Evolutionary conservation across 2,797 vertebrate species (phyloP), one percentile per base, ranked within the genome.

Genomic region (Chelidonichthys spinosus): DNA sequence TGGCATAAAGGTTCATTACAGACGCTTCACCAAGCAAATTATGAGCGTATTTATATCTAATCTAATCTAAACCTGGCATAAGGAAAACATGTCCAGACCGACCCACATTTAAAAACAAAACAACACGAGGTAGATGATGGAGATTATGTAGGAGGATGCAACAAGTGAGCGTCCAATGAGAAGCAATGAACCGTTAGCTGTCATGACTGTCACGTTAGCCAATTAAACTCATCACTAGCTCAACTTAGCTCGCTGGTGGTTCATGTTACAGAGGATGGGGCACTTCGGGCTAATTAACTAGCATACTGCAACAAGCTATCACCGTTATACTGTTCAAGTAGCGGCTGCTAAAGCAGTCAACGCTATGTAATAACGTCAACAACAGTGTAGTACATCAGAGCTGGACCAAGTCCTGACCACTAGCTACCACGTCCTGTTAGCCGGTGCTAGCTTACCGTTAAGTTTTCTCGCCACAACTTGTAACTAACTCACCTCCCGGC

Each of bases 401-500:
- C 7, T 11, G 5, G 1, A 55, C 32, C 2, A 7, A 64, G 33
- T 62, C 37, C 35, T 2, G n/a, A 32, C 35, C 17, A 58, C 33
- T 56, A 55, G 83, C 68, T 56, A 52, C n/a, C 25, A 44, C 44
- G 40, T 46, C 35, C 39, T 25, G 62, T 81, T 91, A 90, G 85
- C 84, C 36, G 35, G 52, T 35, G 68, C 74, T 84, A 91, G 91
- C 90, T 86, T 40, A 58, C 61, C 58, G 70, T 76, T 72, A 76
- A 39, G 65, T 79, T 84, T 82, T 58, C 8, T 15, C 35, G 54
- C 47, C n/a, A 49, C 49, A 83, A 89, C 77, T 89, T 82, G 36
- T 42, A 43, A 52, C 36, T 83, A 86, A 92, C 91, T 93, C 85
- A 92, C 88, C 85, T 90, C 81, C 62, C 56, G 37, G 52, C 50